Conservation (phyloP, 2,113 vertebrate species). For the Progne subis region DNA sequence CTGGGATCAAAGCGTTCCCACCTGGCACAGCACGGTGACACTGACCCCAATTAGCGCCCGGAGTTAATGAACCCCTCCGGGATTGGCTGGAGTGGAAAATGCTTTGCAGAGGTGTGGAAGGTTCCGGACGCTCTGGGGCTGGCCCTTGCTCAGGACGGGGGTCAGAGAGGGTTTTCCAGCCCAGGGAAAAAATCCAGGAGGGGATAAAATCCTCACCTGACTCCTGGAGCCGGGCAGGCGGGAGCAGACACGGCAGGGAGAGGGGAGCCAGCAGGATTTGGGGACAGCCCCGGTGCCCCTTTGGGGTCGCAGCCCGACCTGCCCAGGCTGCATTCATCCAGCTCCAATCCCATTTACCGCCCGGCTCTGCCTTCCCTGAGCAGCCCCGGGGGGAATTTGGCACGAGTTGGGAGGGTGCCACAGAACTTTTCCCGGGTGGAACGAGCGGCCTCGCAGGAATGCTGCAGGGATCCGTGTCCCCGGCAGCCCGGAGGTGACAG, state of each 20-base stretch:
- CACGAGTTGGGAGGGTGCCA: accelerated
- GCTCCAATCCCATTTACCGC: neutral
- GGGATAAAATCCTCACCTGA: neutral
- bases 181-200: neutral
- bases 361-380: accelerated
- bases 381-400: accelerated
- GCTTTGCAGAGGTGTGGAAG: accelerated
- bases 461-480: too few species aligned
- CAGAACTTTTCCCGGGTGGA: too few species aligned
- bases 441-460: too few species aligned
- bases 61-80: neutral
- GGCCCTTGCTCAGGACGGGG: neutral
- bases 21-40: neutral
- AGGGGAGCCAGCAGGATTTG: neutral
- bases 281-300: neutral
- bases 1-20: neutral
- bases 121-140: neutral
- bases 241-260: neutral
- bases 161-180: neutral
- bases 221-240: neutral
- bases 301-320: neutral
- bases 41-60: neutral
- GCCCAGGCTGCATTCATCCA: accelerated
- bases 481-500: too few species aligned
- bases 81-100: neutral